These are phyloP conservation scores for Eutolmus rufibarbis DNA, from an alignment of 2,888 invertebrate genomes.

Conservation along the genomic window DNA sequence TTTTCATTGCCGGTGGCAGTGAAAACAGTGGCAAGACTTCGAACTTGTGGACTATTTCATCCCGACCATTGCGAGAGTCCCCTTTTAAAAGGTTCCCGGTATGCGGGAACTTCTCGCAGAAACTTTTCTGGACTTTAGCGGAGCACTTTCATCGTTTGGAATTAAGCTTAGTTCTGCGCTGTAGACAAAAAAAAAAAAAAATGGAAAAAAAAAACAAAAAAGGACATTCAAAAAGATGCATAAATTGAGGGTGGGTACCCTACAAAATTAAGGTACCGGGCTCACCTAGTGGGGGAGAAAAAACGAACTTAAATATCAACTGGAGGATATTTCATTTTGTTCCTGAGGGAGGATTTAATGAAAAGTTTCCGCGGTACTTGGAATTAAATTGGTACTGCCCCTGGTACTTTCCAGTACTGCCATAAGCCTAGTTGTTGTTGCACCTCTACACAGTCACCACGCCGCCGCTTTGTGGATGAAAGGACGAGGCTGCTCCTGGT, in stretches of 20 bases:
- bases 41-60: neutral
- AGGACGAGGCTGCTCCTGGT: neutral
- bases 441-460: neutral
- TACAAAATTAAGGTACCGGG: neutral
- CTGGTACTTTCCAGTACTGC: neutral
- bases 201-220: neutral
- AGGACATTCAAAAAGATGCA: neutral
- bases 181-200: neutral
- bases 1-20: neutral
- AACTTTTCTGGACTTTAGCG: neutral
- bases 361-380: neutral
- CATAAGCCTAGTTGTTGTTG: neutral
- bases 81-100: neutral
- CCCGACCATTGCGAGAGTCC: neutral
- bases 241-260: neutral
- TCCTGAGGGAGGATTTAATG: neutral
- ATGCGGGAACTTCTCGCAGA: neutral
- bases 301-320: neutral
- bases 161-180: neutral
- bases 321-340: neutral
- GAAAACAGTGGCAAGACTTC: neutral
- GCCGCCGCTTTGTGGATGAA: neutral
- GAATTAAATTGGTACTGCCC: neutral
- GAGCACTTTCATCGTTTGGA: neutral
- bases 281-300: neutral